phyloP scores from a whole-genome alignment of 2,113 vertebrate species.

The Carettochelys insculpta region DNA sequence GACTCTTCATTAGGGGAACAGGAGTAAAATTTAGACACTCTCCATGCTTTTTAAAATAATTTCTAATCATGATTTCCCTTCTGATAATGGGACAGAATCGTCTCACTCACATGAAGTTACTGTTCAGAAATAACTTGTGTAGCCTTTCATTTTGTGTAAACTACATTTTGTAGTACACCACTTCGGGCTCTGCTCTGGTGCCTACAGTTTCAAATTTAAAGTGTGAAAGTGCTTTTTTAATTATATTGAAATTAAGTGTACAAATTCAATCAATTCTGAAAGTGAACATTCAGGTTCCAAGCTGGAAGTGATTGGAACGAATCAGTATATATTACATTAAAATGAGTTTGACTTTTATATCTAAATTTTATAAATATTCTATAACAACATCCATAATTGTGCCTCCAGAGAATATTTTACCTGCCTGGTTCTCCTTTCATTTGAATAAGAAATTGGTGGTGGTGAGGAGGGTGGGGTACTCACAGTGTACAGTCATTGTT shows the following conservation, averaged over 20 bases:
- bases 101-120: neutral
- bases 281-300: neutral
- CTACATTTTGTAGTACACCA: too few relatives aligned
- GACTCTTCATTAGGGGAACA: neutral
- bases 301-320: neutral
- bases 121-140: neutral
- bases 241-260: neutral
- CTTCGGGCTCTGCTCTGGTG: too few relatives aligned
- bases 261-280: neutral
- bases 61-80: neutral
- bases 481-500: conserved; percentile 18
- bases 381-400: neutral
- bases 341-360: neutral
- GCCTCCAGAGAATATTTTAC: conserved; percentile 20
- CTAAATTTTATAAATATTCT: neutral
- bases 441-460: conserved; percentile 16
- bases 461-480: conserved; percentile 23
- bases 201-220: too few relatives aligned
- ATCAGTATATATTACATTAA: neutral
- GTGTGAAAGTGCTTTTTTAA: neutral
- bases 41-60: neutral
- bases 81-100: neutral
- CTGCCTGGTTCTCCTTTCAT: conserved; percentile 41
- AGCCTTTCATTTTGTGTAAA: too few relatives aligned
- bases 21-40: neutral